Conservation (phyloP, 2,113 vertebrate genomes). For the Saccopteryx leptura region DNA sequence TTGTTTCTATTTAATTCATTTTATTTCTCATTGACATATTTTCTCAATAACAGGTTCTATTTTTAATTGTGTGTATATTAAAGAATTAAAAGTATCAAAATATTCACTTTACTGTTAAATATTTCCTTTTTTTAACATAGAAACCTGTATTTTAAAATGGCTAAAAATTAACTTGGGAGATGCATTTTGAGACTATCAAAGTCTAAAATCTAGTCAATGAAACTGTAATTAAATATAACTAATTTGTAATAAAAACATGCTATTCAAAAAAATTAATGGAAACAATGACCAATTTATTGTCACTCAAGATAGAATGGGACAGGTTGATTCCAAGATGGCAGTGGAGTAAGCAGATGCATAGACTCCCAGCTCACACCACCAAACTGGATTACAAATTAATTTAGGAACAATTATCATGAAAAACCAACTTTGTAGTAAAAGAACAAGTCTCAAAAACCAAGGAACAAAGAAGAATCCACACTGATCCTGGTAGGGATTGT, state of each 20-base stretch:
- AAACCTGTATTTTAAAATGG: not conserved
- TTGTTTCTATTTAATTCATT: not conserved
- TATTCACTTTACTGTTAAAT: conserved; percentile 20
- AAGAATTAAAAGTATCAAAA: conserved; percentile 14
- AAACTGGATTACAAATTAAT: too few relatives aligned
- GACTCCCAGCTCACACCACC: too few relatives aligned
- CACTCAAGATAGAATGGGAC: not conserved
- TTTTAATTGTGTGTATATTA: not conserved
- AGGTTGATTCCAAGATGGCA: too few relatives aligned
- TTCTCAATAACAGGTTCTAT: not conserved
- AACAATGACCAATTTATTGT: not conserved
- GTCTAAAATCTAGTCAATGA: conserved; percentile 16
- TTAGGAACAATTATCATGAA: too few relatives aligned
- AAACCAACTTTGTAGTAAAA: too few relatives aligned
- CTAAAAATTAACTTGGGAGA: not conserved
- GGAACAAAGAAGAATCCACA: too few relatives aligned
- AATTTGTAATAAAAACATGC: conserved; percentile 3
- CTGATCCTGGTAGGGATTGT: too few relatives aligned
- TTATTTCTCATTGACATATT: not conserved
- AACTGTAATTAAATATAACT: not conserved
- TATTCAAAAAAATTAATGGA: conserved; percentile 12
- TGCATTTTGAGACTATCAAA: not conserved
- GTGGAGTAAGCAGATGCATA: too few relatives aligned
- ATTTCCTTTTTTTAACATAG: conserved; percentile 7
- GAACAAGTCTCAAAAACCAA: too few relatives aligned